Conservation (phyloP, 2,797 vertebrate genomes). For the Bovichtus variegatus region DNA sequence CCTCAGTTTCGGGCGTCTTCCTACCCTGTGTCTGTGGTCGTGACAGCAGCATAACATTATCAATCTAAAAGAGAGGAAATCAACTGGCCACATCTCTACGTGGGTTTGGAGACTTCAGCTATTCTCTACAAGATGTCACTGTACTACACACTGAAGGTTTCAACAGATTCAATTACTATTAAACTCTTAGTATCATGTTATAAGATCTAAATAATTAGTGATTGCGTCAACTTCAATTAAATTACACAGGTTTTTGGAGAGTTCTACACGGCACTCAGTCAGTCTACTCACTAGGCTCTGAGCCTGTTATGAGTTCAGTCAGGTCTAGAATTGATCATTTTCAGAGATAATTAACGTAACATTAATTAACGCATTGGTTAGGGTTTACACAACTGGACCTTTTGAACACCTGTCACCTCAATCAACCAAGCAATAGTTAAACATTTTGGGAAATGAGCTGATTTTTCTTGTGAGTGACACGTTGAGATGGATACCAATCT, state of each 20-base stretch:
- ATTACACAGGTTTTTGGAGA: no score
- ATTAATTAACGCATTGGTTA: background rate
- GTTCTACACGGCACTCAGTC: no score
- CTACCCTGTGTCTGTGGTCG: no score
- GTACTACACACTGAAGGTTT: background rate
- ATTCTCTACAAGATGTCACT: background rate
- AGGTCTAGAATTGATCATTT: background rate
- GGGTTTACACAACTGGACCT: no score
- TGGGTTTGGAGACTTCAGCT: background rate
- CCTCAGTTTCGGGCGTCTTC: no score
- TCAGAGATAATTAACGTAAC: background rate
- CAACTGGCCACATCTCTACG: no score
- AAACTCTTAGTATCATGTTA: background rate
- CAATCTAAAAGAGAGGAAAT: no score
- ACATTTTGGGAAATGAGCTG: background rate
- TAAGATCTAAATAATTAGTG: background rate
- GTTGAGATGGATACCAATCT: background rate
- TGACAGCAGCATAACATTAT: no score
- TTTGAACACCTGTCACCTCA: background rate
- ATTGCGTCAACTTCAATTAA: no score
- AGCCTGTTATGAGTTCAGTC: background rate
- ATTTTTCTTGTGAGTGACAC: background rate
- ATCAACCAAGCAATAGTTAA: background rate
- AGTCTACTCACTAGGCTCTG: background rate
- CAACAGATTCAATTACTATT: background rate